Evolutionary conservation across 1,140 invertebrate species (phyloP), one percentile per base, ranked within the genome.

Genomic region (Drosophila littoralis): DNA sequence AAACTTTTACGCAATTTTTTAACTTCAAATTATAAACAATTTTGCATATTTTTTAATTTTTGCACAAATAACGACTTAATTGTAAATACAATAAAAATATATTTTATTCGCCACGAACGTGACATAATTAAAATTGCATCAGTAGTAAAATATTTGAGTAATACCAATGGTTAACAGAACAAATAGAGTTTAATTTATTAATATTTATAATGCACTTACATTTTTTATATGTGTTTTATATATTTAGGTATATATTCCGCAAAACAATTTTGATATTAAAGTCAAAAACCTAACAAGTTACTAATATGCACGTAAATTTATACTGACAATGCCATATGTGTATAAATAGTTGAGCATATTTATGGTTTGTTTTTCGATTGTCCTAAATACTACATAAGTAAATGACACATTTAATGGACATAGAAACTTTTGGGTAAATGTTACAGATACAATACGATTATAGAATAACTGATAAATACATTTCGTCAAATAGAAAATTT

Each of bases 371-470:
- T 12, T 36, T 45, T 33, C 28, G 28, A 59, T 45, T 48, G 71
- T 61, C 64, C 78, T 84, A 88, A 74, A 69, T 35, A 82, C 84
- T 86, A 86, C 48, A 73, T 88, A 86, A 86, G 82, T 86, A 86
- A 88, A 88, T 88, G 83, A 88, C 83, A 88, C 83, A 83, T 83
- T 83, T 79, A 77, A 81, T 89, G 83, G 83, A 88, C 84, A 89
- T 88, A 88, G 84, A 88, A 75, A 89, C 77, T 76, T 88, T 28
- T 57, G 70, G 83, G 64, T 88, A 77, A 79, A 82, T 80, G 67
- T 69, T 75, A 85, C 59, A 88, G 58, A 81, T 74, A 67, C 67
- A 77, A 77, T 61, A 65, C 48, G 48, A 70, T 75, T 54, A 75
- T 79, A 88, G 68, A 77, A 83, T 75, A 81, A 54, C 67, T 55